These are phyloP conservation scores for Zosterops borbonicus DNA, from an alignment of 2,113 vertebrate genomes.

Conservation along the genomic window DNA sequence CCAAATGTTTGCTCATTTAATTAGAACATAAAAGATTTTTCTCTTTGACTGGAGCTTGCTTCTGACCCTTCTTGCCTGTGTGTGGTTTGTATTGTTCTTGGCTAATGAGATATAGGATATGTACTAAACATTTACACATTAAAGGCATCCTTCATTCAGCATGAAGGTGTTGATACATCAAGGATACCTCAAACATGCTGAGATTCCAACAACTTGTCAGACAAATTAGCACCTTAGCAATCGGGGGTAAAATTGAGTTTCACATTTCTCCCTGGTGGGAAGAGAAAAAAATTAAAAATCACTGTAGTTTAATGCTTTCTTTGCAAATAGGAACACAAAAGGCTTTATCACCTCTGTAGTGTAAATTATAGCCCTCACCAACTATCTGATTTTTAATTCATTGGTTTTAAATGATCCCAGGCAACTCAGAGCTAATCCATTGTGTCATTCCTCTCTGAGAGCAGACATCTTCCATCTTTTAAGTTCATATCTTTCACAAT, in stretches of 20 bases:
- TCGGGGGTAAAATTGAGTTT: conserved; percentile 82
- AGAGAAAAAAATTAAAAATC: conserved; percentile 62
- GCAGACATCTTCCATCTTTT: neutral
- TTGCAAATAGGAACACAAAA: conserved; percentile 55
- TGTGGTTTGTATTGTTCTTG: conserved; percentile 67
- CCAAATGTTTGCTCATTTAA: conserved; percentile 59
- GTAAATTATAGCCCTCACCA: conserved; percentile 45
- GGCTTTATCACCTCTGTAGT: conserved; percentile 48
- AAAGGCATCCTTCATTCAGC: conserved; percentile 85
- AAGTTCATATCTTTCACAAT: neutral
- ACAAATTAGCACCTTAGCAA: conserved; percentile 89
- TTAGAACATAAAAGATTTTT: conserved; percentile 67
- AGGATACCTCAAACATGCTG: conserved; percentile 89
- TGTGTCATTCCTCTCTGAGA: neutral
- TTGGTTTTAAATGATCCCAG: conserved; percentile 66
- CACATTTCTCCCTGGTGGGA: conserved; percentile 77
- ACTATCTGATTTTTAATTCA: conserved; percentile 65
- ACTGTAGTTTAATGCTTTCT: conserved; percentile 55
- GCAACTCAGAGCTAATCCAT: conserved; percentile 19
- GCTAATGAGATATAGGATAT: conserved; percentile 87
- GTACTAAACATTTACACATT: conserved; percentile 80
- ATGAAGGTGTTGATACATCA: conserved; percentile 90
- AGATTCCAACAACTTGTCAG: conserved; percentile 86
- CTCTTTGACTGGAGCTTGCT: conserved; percentile 45
- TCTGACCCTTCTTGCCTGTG: conserved; percentile 59